Percentiles rank a stretch among this genome's conserved stretches.
These are phyloP conservation scores for Acronicta psi DNA, from an alignment of 2,888 invertebrate species.

Conservation along the genomic window DNA sequence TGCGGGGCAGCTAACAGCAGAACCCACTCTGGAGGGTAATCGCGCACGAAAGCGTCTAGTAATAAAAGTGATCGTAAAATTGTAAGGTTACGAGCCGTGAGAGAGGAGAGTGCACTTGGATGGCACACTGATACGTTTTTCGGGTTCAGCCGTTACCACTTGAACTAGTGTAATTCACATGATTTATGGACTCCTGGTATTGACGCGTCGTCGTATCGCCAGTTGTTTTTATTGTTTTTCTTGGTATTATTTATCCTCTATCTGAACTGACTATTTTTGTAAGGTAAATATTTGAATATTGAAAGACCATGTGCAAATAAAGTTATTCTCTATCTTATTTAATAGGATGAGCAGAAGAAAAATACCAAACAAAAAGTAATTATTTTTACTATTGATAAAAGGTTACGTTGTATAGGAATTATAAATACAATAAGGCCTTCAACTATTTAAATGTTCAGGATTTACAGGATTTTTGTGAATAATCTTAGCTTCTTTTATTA, in stretches of 20 bases:
- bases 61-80: slow-evolving; percentile 88
- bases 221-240: slow-evolving; percentile 24
- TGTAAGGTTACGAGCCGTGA: slow-evolving; percentile 87
- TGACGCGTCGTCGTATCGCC: slow-evolving; percentile 60
- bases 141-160: slow-evolving; percentile 71
- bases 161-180: slow-evolving; percentile 68
- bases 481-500: too few species aligned
- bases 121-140: slow-evolving; percentile 86
- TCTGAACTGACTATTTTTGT: too few species aligned
- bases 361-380: too few species aligned
- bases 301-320: background rate
- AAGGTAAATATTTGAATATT: background rate
- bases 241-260: background rate
- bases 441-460: too few species aligned
- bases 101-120: slow-evolving; percentile 84
- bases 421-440: too few species aligned
- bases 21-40: slow-evolving; percentile 89
- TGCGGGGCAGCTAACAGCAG: slow-evolving; percentile 85
- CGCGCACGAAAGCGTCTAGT: slow-evolving; percentile 89
- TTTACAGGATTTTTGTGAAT: too few species aligned
- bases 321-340: too few species aligned
- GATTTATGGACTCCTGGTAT: slow-evolving; percentile 77
- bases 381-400: too few species aligned
- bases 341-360: too few species aligned
- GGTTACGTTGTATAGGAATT: too few species aligned